Evolutionary conservation across 2,113 vertebrate species (phyloP), one percentile per base, ranked within the genome.

Genomic region (Callaeas wilsoni): DNA sequence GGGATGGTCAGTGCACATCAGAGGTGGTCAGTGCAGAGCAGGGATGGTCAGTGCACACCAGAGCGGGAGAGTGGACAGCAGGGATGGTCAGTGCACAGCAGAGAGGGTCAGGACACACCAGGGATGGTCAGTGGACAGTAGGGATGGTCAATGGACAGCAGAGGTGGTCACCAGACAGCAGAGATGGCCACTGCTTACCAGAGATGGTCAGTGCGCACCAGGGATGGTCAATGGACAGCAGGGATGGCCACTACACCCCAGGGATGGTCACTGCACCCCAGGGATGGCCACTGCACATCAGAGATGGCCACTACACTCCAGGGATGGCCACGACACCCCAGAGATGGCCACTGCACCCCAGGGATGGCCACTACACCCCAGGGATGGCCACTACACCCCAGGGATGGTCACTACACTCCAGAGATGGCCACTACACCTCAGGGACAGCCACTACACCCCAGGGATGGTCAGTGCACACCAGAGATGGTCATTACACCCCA

Each of bases 391-490:
- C 0, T 2, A 0, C 16, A 32, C 2, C 1, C 0, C 77, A 37
- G 13, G 1, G 10, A 23, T 39, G 64, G 10, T 0, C 75, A 42
- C 0, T 29, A 0, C 4, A 16, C 0, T 2, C 0, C 76, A 42
- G 42, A 9, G 5, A 39, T 37, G 15, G 7, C 0, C 27, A 39
- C 0, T 26, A 1, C 9, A 44, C 6, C 3, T 8, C 60, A 63
- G 26, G 4, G 15, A n/a, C n/a, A n/a, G n/a, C n/a, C n/a, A n/a
- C n/a, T n/a, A n/a, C n/a, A n/a, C n/a, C n/a, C n/a, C n/a, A 69
- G n/a, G 5, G 12, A 33, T 53, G 20, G 13, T 1, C 21, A 52
- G 4, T 22, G 7, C 19, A 30, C 4, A 5, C 1, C n/a, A 52
- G 20, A 21, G 29, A 17, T 32, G 68, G 12, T 1, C 69, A 55